Percentiles rank a stretch among this genome's conserved stretches.
phyloP scores from a whole-genome alignment of 1,140 invertebrate species.

The Oryzaephilus surinamensis region DNA sequence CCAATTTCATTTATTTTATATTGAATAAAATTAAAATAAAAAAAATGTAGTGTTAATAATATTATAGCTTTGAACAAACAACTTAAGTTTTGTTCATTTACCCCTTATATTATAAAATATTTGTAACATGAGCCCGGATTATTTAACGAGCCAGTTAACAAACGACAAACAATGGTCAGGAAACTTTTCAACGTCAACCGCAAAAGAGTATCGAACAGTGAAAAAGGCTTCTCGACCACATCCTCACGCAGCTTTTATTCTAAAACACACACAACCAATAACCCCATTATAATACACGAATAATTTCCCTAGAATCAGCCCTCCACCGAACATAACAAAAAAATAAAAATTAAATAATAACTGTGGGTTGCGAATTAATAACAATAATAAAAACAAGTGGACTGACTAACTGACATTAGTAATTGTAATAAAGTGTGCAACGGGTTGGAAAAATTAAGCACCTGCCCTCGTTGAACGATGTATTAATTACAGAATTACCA shows the following conservation, averaged over 20 bases:
- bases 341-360: too few relatives aligned
- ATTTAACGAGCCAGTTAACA: constrained; percentile 32
- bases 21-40: too few relatives aligned
- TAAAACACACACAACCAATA: constrained; percentile 3
- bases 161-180: constrained; percentile 29
- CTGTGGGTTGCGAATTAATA: constrained; percentile 17
- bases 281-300: too few relatives aligned
- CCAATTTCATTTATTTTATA: too few relatives aligned
- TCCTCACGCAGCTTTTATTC: constrained; percentile 13
- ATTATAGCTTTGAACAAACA: too few relatives aligned
- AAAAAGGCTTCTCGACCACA: constrained; percentile 28
- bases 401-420: constrained; percentile 9
- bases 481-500: constrained; percentile 21
- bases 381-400: constrained; percentile 8
- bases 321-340: constrained; percentile 8
- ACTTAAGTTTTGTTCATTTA: too few relatives aligned
- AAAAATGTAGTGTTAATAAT: too few relatives aligned
- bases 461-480: constrained; percentile 16
- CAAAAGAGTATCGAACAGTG: constrained; percentile 17
- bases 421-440: constrained; percentile 20
- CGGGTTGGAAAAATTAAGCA: constrained; percentile 17
- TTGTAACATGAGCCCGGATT: constrained; percentile 24
- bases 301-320: constrained; percentile 4
- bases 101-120: too few relatives aligned
- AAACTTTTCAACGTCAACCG: constrained; percentile 29